Base-by-base conservation (phyloP, 2,888 invertebrate species). In the Caenorhabditis virilis region DNA sequence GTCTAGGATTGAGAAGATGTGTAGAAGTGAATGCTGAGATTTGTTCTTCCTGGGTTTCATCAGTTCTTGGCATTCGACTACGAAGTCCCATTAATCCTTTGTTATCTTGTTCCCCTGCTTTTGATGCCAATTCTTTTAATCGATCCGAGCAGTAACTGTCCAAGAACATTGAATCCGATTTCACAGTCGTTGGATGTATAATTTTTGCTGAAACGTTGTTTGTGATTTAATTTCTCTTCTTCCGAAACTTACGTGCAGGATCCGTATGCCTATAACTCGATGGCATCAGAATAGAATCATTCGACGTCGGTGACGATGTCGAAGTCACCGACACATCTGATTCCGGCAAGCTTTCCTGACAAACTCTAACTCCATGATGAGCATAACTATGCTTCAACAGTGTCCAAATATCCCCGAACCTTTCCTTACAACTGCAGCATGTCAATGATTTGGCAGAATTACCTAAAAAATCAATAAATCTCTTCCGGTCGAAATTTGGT, bases 121-220 rank as follows among this genome's bases (percentile, higher is more conserved):
- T 71, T 47, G 76, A 76, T 2, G 82, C 82, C 39, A 79, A 61
- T 45, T 82, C 78, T 53, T 79, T 80, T 43, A 82, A 71, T 15
- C 77, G 48, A 23, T 82, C 80, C 7, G 78, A 75, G 52, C 80
- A 82, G 63, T 78, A 82, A 18, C 53, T 60, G 36, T 62, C 55
- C 36, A 60, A 25, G 25, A 64, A 36, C 7, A 57, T 41, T 13
- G 69, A 64, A 15, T 69, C 64, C 2, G 52, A 51, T 38, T 65
- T 65, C 25, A 64, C 52, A 16, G 64, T 54, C 2, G 52, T 55
- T 23, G 60, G 64, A 18, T 65, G 59, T 1, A 61, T 16, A 15
- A 62, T 49, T 49, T 67, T 66, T 16, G 43, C 33, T 18, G 55
- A 25, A 39, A 54, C 23, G n/a, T n/a, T n/a, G n/a, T n/a, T n/a